Percentiles rank a stretch among this genome's conserved stretches.
phyloP scores from a whole-genome alignment of 2,888 invertebrate species.

The Fragum sueziense region DNA sequence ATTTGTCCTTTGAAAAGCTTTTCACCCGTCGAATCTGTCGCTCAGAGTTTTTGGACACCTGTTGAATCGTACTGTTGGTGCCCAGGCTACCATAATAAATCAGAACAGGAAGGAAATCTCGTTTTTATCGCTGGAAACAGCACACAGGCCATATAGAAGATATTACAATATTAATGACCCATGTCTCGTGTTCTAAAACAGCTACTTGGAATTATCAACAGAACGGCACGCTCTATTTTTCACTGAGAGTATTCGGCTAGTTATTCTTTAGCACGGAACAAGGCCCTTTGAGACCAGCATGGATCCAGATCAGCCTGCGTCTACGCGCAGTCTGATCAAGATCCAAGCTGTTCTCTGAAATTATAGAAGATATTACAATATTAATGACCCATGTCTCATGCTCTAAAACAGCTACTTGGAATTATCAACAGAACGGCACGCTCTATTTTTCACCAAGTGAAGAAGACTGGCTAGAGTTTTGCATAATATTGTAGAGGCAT shows the following conservation, averaged over 20 bases:
- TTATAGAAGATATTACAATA: background rate
- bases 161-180: background rate
- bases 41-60: no score
- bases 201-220: background rate
- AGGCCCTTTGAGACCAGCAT: no score
- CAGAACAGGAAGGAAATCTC: background rate
- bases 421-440: background rate
- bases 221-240: background rate
- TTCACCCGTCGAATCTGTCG: no score
- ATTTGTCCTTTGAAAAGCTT: no score
- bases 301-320: no score
- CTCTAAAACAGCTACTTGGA: background rate
- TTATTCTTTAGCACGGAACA: no score
- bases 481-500: no score
- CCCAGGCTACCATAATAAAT: no score
- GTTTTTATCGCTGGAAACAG: background rate
- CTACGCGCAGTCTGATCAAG: no score
- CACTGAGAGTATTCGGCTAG: background rate
- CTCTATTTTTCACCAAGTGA: background rate
- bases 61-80: no score
- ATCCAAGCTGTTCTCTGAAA: no score
- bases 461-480: no score
- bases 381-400: background rate
- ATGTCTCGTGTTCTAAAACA: background rate
- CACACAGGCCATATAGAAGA: background rate